Evolutionary conservation across 2,113 vertebrate species (phyloP), one percentile per base, ranked within the genome.

Genomic region (Nycticorax nycticorax): DNA sequence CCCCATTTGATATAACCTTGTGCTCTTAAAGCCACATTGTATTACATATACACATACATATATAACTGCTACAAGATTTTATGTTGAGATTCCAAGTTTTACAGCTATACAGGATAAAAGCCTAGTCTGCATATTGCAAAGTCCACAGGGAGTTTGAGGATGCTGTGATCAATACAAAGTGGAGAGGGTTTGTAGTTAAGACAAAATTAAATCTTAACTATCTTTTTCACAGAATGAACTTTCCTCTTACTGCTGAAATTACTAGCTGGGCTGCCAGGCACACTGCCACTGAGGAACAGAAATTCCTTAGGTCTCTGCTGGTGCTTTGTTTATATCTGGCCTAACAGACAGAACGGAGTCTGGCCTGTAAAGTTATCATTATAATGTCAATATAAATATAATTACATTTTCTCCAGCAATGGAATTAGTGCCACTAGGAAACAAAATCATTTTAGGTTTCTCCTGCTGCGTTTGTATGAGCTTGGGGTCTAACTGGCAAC

Each of bases 341-440:
- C 60, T 81, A 56, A 78, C 15, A 88, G 63, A 48, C 71, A 67
- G 55, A 80, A 37, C 19, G 52, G 56, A 94, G 50, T 92, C 79
- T 91, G 93, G 90, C 83, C 88, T 94, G 83, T 33, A 92, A 92
- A 75, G 73, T 84, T 91, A 75, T 69, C 72, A 66, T 96, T 95
- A 88, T 71, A 63, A 69, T 26, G 59, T 88, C 90, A 94, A 23
- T 75, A 73, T 57, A 96, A 89, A 96, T 89, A 86, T 64, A 96
- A 96, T 96, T 75, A 85, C 32, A 30, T 88, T 93, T 94, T 85
- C 75, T 90, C 47, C 35, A 86, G 93, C 68, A 77, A 14, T 74
- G 37, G 83, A 94, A 95, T 95, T 94, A 93, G 68, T n/a, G 26
- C 86, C 73, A 75, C 68, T 67, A 91, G 92, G 95, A 96, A 96